A percentile compares a stretch with the other conserved stretches of the same genome.
These are phyloP conservation scores for Rotaria magnacalcarata DNA, from an alignment of 2,888 invertebrate genomes.

Conservation along the genomic window DNA sequence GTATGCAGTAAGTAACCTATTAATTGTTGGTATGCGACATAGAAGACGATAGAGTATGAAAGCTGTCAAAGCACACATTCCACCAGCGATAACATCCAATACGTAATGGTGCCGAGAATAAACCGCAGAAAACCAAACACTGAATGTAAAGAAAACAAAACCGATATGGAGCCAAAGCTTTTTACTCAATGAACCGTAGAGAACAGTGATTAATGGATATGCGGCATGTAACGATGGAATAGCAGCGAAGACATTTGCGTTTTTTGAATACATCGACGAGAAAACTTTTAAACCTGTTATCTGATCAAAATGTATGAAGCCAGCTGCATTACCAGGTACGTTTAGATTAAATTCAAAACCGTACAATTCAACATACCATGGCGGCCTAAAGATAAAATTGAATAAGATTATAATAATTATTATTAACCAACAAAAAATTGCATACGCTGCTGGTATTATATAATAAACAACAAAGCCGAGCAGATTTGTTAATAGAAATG, in stretches of 20 bases:
- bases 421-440: no score
- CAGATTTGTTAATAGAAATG: conserved; percentile 21
- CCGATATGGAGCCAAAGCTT: not conserved
- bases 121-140: conserved; percentile 38
- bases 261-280: conserved; percentile 5
- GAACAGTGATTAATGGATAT: not conserved
- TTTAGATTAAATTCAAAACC: conserved; percentile 18
- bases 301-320: conserved; percentile 23
- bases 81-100: conserved; percentile 13
- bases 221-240: conserved; percentile 39
- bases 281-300: not conserved
- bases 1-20: not conserved
- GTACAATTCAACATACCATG: conserved; percentile 32
- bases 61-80: not conserved
- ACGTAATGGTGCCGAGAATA: conserved; percentile 37
- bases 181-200: not conserved
- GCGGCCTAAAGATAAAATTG: not conserved
- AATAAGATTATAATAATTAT: not conserved
- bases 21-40: not conserved
- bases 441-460: conserved; percentile 11
- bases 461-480: conserved; percentile 33
- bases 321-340: conserved; percentile 3
- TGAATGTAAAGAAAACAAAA: not conserved
- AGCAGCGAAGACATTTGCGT: conserved; percentile 33
- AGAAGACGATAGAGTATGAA: not conserved